Evolutionary conservation across 2,888 invertebrate species (phyloP).

Genomic region (Euzophera pinguis): DNA sequence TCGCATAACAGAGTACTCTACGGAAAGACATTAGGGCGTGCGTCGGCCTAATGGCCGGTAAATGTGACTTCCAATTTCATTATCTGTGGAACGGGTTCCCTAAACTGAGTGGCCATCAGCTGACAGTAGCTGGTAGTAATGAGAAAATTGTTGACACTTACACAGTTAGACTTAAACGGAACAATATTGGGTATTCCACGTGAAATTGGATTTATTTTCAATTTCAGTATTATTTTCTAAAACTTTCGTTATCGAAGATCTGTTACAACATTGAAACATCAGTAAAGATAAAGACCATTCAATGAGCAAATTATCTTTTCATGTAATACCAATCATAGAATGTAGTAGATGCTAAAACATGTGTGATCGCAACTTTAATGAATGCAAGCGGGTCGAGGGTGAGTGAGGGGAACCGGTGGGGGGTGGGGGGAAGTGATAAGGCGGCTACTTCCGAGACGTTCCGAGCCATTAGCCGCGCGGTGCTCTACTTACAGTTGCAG

Average conservation of each 20-base stretch:
- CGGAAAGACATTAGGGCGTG: slow-evolving; percentile 2
- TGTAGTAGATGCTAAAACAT: too few relatives aligned
- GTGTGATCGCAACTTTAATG: slow-evolving; percentile 17
- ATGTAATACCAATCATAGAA: too few relatives aligned
- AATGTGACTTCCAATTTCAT: slow-evolving; percentile 3
- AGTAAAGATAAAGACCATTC: too few relatives aligned
- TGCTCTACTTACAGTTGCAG: slow-evolving; percentile 34
- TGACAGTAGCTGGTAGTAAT: not conserved
- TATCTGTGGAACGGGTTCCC: slow-evolving; percentile 4
- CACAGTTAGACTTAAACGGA: not conserved
- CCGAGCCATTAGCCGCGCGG: slow-evolving; percentile 61
- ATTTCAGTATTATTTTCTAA: too few relatives aligned
- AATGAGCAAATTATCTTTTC: too few relatives aligned
- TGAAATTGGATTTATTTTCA: too few relatives aligned
- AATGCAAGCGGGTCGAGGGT: slow-evolving; percentile 54
- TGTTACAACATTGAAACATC: too few relatives aligned
- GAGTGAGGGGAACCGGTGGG: slow-evolving; percentile 11
- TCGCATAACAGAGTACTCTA: not conserved
- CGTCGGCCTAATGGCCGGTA: slow-evolving; percentile 2
- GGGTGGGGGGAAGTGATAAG: slow-evolving; percentile 40
- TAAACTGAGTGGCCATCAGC: slow-evolving; percentile 4
- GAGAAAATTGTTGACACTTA: not conserved
- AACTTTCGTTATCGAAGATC: too few relatives aligned
- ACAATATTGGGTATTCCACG: not conserved
- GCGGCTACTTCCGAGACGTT: slow-evolving; percentile 63